A percentile compares a stretch with the other conserved stretches of the same genome.
These are phyloP conservation scores for Fulica atra DNA, from an alignment of 2,113 vertebrate species.

Conservation along the genomic window DNA sequence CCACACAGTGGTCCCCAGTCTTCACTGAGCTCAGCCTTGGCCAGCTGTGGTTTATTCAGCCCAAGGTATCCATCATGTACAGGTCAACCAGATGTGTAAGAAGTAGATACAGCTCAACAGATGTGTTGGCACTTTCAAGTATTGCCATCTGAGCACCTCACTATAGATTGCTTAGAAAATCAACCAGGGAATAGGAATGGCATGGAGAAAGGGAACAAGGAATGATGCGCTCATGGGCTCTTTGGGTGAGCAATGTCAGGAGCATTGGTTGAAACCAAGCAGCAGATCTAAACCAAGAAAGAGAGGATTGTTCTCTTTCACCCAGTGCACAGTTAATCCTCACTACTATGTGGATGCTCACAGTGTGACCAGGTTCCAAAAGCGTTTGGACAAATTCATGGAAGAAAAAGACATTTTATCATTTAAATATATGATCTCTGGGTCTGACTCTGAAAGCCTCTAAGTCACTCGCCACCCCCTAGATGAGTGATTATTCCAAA, in stretches of 20 bases:
- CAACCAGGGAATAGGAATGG: not conserved
- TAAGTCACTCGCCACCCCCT: not conserved
- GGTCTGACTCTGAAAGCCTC: not conserved
- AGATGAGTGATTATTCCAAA: not conserved
- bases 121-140: not conserved
- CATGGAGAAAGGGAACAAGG: not conserved
- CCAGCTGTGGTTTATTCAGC: not conserved
- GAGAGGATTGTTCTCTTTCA: rapidly evolving
- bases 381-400: not conserved
- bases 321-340: not conserved
- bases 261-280: not conserved
- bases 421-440: rapidly evolving
- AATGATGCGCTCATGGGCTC: no score
- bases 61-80: not conserved
- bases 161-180: not conserved
- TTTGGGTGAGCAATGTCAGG: not conserved
- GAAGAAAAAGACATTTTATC: not conserved
- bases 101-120: not conserved
- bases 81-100: not conserved
- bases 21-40: not conserved
- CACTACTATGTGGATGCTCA: not conserved
- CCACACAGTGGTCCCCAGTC: not conserved
- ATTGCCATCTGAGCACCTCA: not conserved
- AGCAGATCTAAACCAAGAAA: not conserved
- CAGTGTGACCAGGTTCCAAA: not conserved